Conservation (phyloP, 2,113 vertebrate genomes). For the Zosterops borbonicus region DNA sequence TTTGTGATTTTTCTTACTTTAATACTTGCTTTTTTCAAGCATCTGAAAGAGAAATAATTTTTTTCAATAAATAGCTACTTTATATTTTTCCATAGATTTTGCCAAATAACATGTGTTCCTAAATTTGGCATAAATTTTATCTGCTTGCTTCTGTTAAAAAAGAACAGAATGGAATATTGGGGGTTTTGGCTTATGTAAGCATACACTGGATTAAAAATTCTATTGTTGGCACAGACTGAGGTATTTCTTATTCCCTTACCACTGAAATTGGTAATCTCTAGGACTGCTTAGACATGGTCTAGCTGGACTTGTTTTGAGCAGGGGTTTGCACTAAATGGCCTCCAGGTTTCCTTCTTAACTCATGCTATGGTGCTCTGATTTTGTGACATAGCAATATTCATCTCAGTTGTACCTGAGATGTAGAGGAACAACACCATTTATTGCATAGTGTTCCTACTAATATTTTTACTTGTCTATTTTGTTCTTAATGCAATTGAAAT, state of each 20-base stretch:
- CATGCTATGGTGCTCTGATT: background rate
- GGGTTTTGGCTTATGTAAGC: fast-evolving
- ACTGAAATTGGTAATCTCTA: background rate
- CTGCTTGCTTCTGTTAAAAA: background rate
- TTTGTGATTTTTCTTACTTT: background rate
- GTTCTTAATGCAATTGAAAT: background rate
- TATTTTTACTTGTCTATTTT: background rate
- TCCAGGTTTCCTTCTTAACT: background rate
- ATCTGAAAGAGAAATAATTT: background rate
- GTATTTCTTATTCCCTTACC: background rate
- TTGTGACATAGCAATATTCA: background rate
- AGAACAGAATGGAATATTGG: background rate
- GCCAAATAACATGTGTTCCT: background rate
- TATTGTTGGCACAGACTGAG: background rate
- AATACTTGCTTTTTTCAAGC: background rate
- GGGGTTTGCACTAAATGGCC: background rate
- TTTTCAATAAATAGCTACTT: background rate
- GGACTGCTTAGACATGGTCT: background rate
- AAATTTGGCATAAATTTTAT: background rate
- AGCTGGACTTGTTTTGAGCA: background rate
- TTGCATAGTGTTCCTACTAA: background rate
- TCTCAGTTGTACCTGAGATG: background rate
- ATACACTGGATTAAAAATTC: background rate
- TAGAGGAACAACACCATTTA: background rate
- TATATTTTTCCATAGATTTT: background rate